These are phyloP conservation scores for Tautogolabrus adspersus DNA, from an alignment of 2,113 vertebrate genomes.

Conservation along the genomic window DNA sequence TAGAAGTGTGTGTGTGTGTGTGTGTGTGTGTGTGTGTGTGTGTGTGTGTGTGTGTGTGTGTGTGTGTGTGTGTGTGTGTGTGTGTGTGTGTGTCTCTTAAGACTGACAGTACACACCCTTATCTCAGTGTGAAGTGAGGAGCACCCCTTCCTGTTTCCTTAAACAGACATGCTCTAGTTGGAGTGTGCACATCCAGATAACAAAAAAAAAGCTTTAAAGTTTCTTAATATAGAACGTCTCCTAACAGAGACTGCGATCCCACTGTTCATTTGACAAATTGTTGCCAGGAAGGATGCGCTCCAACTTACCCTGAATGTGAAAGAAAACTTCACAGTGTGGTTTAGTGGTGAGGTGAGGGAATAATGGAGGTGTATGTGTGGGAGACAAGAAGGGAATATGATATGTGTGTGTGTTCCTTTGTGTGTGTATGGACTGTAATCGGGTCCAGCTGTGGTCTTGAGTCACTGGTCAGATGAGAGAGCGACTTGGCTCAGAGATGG, in stretches of 20 bases:
- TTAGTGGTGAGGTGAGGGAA: conserved; percentile 49
- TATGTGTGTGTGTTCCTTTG: conserved; percentile 33
- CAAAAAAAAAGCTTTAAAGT: not conserved
- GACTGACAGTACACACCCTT: conserved; percentile 68
- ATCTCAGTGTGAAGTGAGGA: conserved; percentile 75
- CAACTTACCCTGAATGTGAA: not conserved
- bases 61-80: conserved; percentile 28
- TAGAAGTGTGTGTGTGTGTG: not conserved
- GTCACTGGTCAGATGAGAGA: conserved; percentile 79
- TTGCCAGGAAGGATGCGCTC: conserved; percentile 1
- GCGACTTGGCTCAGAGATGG: conserved; percentile 63
- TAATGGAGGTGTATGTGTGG: conserved; percentile 48
- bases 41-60: conserved; percentile 9
- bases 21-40: conserved; percentile 28
- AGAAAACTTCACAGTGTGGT: conserved; percentile 47
- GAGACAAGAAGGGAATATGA: conserved; percentile 65
- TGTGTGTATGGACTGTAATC: conserved; percentile 67
- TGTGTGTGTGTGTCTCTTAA: too few relatives aligned
- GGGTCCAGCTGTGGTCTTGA: conserved; percentile 83
- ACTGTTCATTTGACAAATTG: not conserved
- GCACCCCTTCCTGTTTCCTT: conserved; percentile 82
- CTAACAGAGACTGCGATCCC: not conserved
- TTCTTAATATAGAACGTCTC: conserved; percentile 21
- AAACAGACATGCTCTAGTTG: conserved; percentile 74
- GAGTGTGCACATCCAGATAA: conserved; percentile 57